Conservation (phyloP, 1,140 invertebrate genomes). For the Brachionus koreanus region DNA sequence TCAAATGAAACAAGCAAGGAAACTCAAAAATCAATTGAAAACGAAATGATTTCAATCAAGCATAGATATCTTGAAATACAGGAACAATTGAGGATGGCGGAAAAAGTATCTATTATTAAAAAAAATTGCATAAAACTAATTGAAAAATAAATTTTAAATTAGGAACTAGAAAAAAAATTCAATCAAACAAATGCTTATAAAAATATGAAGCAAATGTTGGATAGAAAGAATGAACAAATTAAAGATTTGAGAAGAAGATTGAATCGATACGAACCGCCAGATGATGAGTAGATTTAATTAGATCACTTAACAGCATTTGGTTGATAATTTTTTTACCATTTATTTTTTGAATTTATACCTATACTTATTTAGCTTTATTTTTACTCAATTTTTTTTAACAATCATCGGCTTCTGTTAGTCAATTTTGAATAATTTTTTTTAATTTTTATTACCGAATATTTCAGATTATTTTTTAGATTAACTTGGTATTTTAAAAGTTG, state of each 20-base stretch:
- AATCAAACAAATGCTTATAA: slow-evolving; percentile 63
- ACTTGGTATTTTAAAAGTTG: too few species aligned
- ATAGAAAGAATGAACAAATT: slow-evolving; percentile 58
- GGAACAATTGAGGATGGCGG: slow-evolving; percentile 60
- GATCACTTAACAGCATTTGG: not conserved
- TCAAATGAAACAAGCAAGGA: slow-evolving; percentile 44
- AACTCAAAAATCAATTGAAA: slow-evolving; percentile 48
- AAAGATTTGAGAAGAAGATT: slow-evolving; percentile 56
- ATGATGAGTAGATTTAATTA: slow-evolving; percentile 7
- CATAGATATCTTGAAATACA: slow-evolving; percentile 57
- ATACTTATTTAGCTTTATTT: not conserved
- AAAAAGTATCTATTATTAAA: slow-evolving; percentile 52
- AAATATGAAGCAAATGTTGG: slow-evolving; percentile 65
- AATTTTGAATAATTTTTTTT: not conserved
- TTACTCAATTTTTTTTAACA: not conserved
- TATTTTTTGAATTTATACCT: not conserved
- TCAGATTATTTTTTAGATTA: not conserved
- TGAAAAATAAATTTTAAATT: not conserved
- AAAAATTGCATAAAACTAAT: not conserved
- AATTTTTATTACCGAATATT: not conserved
- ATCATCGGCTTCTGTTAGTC: not conserved
- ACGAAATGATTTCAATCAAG: slow-evolving; percentile 54
- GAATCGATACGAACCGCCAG: slow-evolving; percentile 10
- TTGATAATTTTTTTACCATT: not conserved
- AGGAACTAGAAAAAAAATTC: slow-evolving; percentile 65